Percentiles rank a stretch among this genome's conserved stretches.
Conservation (phyloP, 1,140 invertebrate species). For the Pinna nobilis region DNA sequence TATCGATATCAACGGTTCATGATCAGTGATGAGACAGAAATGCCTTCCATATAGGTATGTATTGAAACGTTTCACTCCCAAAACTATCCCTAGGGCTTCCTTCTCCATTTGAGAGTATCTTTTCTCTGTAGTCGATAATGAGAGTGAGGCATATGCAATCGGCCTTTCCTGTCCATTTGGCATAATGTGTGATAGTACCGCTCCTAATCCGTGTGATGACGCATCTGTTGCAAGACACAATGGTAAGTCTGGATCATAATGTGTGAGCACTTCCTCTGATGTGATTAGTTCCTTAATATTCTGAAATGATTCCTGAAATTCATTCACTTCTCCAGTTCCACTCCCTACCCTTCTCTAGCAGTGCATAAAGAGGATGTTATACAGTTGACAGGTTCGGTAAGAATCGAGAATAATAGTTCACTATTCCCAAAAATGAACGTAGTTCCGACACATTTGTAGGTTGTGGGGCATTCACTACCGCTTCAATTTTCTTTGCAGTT, state of each 20-base stretch:
- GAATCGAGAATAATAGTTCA: conserved; percentile 37
- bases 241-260: conserved; percentile 53
- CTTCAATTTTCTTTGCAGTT: conserved; percentile 55
- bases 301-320: conserved; percentile 10
- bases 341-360: conserved; percentile 15
- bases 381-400: conserved; percentile 22
- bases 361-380: conserved; percentile 16
- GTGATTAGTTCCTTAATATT: conserved; percentile 13
- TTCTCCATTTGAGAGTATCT: conserved; percentile 76
- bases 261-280: conserved; percentile 9
- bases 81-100: conserved; percentile 74
- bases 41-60: conserved; percentile 73
- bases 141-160: conserved; percentile 70
- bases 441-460: conserved; percentile 64
- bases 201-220: conserved; percentile 74
- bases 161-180: conserved; percentile 70
- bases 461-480: conserved; percentile 47
- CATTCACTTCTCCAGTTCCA: conserved; percentile 24
- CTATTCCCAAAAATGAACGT: conserved; percentile 23
- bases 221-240: conserved; percentile 74
- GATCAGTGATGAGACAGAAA: conserved; percentile 61
- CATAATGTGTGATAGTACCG: conserved; percentile 73
- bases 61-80: conserved; percentile 76
- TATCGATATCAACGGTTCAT: conserved; percentile 65
- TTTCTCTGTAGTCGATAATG: conserved; percentile 67